A percentile compares a stretch with the other conserved stretches of the same genome.
phyloP scores from a whole-genome alignment of 2,888 invertebrate species.

The Dolomedes plantarius region DNA sequence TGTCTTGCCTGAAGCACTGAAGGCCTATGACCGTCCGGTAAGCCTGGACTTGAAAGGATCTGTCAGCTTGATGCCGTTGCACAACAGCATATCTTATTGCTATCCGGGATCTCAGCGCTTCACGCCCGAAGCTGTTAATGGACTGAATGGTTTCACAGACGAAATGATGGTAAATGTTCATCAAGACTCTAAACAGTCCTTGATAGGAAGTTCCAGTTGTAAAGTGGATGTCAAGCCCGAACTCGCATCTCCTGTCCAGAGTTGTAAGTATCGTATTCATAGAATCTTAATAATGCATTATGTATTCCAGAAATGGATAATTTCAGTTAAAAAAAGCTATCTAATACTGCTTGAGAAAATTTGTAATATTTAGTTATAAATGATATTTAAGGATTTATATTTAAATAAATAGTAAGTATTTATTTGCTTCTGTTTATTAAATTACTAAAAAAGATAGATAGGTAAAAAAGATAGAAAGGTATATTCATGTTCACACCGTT shows the following conservation, averaged over 20 bases:
- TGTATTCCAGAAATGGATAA: no score
- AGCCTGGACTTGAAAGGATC: slow-evolving; percentile 55
- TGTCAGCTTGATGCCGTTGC: slow-evolving; percentile 56
- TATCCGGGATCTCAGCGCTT: slow-evolving; percentile 25
- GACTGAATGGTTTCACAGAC: not conserved
- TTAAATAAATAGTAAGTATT: no score
- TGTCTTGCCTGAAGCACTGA: not conserved
- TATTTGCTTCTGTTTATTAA: no score
- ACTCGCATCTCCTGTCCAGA: slow-evolving; percentile 54
- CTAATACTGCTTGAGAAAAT: no score
- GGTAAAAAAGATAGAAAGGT: no score
- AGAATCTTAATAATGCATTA: no score
- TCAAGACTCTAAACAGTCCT: slow-evolving; percentile 8
- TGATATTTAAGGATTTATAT: no score
- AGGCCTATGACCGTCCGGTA: slow-evolving; percentile 4
- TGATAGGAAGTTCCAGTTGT: not conserved
- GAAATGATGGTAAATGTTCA: slow-evolving; percentile 12
- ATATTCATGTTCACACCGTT: no score
- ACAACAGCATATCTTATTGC: slow-evolving; percentile 68
- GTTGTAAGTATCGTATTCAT: slow-evolving; percentile 60
- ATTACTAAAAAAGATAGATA: no score
- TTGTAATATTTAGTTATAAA: no score
- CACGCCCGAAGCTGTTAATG: not conserved
- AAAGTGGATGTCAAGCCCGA: slow-evolving; percentile 48
- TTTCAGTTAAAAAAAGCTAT: no score